These are phyloP conservation scores for Stramonita haemastoma DNA, from an alignment of 2,888 invertebrate species.

Conservation along the genomic window DNA sequence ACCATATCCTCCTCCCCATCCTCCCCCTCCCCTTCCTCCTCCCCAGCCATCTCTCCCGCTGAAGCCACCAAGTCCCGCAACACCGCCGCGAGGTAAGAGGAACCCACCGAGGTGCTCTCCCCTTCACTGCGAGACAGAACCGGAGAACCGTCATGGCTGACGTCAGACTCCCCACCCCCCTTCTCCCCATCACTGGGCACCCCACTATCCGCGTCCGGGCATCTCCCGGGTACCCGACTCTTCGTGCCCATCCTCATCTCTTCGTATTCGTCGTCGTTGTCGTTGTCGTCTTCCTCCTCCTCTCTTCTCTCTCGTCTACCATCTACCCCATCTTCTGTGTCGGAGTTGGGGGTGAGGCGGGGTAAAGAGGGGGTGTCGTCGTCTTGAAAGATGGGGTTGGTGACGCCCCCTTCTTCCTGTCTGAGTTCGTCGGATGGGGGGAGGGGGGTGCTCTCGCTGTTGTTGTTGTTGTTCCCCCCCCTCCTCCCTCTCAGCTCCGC, in stretches of 20 bases:
- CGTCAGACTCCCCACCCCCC: not conserved
- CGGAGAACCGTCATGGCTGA: not conserved
- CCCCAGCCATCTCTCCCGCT: not conserved
- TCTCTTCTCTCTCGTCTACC: not conserved
- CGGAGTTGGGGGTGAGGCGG: not conserved
- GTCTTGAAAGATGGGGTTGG: slow-evolving; percentile 12
- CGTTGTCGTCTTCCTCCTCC: not conserved
- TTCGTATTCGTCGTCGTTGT: too few species aligned
- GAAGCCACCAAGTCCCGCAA: not conserved
- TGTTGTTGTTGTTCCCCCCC: not conserved
- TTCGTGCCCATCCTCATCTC: not conserved
- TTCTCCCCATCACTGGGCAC: slow-evolving; percentile 44
- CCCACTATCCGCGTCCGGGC: slow-evolving; percentile 49
- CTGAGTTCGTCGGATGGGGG: not conserved
- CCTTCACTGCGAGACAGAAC: not conserved
- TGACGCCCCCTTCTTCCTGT: not conserved
- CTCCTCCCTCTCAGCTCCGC: not conserved
- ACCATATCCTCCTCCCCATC: not conserved
- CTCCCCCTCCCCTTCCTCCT: not conserved
- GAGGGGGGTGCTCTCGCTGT: not conserved
- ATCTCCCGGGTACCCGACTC: not conserved
- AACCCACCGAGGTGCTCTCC: not conserved
- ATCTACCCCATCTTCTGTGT: not conserved
- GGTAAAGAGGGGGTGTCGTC: not conserved
- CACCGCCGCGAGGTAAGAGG: slow-evolving; percentile 1